Evolutionary conservation across 23 tunicate species (phyloP).

Genomic region (Halocynthia aurantium): DNA sequence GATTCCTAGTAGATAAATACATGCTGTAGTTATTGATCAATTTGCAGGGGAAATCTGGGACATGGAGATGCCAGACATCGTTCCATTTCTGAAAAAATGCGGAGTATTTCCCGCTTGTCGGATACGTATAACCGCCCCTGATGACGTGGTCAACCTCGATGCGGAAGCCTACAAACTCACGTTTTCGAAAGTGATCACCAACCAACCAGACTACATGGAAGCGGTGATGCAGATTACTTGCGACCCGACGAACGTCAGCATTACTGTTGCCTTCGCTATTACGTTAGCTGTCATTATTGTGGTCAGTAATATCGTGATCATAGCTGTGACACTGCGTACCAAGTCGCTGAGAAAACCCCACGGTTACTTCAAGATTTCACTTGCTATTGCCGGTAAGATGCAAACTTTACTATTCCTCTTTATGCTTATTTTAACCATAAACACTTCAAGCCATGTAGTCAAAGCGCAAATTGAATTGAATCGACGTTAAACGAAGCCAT

Average conservation of each 20-base stretch:
- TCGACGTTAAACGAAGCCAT: no score
- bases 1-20: no score
- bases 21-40: no score
- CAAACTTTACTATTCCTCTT: neutral
- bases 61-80: neutral
- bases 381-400: conserved; percentile 71
- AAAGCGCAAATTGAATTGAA: neutral
- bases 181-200: neutral
- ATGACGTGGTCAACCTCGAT: neutral
- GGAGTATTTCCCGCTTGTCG: conserved; percentile 42
- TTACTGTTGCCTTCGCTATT: conserved; percentile 29
- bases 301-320: conserved; percentile 49
- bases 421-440: no score
- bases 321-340: conserved; percentile 39
- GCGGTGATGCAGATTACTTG: conserved; percentile 23
- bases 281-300: conserved; percentile 35
- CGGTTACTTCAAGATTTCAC: conserved; percentile 76
- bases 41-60: no score
- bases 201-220: neutral
- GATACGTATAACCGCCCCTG: neutral
- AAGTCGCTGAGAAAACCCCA: conserved; percentile 63
- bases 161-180: neutral
- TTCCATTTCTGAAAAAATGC: conserved; percentile 16
- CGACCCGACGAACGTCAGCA: conserved; percentile 29
- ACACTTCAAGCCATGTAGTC: no score